Evolutionary conservation across 2,797 vertebrate species (phyloP).

Genomic region (Mormyrops boulengeri): DNA sequence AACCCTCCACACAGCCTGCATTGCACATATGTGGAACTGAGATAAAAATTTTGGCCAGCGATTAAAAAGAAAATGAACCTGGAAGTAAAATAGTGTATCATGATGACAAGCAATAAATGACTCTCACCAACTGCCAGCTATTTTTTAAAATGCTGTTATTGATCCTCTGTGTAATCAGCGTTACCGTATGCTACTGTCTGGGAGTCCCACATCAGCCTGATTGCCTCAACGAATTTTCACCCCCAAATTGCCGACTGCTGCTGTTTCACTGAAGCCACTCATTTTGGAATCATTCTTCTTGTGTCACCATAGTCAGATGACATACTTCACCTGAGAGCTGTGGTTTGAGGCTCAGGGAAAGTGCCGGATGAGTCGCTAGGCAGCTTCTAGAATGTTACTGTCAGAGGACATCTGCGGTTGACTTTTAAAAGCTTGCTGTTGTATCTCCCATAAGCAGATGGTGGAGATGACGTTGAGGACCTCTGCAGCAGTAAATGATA

Average conservation of each 20-base stretch:
- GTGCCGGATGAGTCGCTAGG: background rate
- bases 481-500: background rate
- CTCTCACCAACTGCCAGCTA: background rate
- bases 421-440: background rate
- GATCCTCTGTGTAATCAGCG: background rate
- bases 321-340: background rate
- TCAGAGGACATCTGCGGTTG: background rate
- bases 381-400: background rate
- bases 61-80: conserved; percentile 7
- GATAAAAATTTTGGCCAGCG: background rate
- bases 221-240: background rate
- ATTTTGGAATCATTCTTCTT: background rate
- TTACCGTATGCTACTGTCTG: background rate
- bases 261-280: background rate
- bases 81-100: background rate
- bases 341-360: background rate
- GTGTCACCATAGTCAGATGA: background rate
- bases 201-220: background rate
- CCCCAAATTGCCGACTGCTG: background rate
- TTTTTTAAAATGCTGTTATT: background rate
- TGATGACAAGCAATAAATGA: conserved; percentile 1
- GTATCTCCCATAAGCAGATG: background rate
- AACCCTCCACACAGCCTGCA: background rate
- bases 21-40: background rate
- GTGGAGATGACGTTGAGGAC: background rate